phyloP scores from a whole-genome alignment of 1,140 invertebrate species.

The Eumaeus atala region DNA sequence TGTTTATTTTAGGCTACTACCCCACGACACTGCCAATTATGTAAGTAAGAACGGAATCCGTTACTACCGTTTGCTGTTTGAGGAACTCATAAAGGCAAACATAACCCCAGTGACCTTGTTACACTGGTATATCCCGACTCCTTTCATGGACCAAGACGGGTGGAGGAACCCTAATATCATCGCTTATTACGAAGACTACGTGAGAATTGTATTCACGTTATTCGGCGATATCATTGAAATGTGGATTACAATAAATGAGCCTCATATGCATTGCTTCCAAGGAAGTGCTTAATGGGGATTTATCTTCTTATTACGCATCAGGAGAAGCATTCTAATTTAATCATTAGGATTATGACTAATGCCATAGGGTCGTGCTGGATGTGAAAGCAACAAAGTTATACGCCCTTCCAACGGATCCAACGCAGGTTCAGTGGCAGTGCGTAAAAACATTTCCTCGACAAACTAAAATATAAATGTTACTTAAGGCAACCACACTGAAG shows the following conservation, averaged over 20 bases:
- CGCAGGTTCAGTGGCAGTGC: too few species aligned
- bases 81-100: slow-evolving; percentile 73
- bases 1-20: slow-evolving; percentile 70
- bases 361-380: too few species aligned
- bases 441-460: too few species aligned
- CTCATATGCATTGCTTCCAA: slow-evolving; percentile 56
- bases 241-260: slow-evolving; percentile 75
- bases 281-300: slow-evolving; percentile 33
- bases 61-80: slow-evolving; percentile 79
- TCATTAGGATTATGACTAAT: too few species aligned
- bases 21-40: slow-evolving; percentile 72
- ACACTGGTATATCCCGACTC: slow-evolving; percentile 76
- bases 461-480: too few species aligned
- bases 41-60: slow-evolving; percentile 75
- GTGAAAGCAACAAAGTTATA: too few species aligned
- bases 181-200: slow-evolving; percentile 79
- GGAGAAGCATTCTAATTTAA: too few species aligned
- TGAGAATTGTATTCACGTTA: slow-evolving; percentile 74
- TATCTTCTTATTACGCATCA: too few species aligned
- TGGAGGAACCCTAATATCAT: slow-evolving; percentile 76
- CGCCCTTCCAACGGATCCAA: too few species aligned
- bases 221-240: slow-evolving; percentile 77
- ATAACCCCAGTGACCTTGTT: slow-evolving; percentile 76
- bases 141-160: slow-evolving; percentile 76
- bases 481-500: too few species aligned